A percentile compares a stretch with the other conserved stretches of the same genome.
Evolutionary conservation across 2,888 invertebrate species (phyloP).

Genomic region (Cancer borealis): DNA sequence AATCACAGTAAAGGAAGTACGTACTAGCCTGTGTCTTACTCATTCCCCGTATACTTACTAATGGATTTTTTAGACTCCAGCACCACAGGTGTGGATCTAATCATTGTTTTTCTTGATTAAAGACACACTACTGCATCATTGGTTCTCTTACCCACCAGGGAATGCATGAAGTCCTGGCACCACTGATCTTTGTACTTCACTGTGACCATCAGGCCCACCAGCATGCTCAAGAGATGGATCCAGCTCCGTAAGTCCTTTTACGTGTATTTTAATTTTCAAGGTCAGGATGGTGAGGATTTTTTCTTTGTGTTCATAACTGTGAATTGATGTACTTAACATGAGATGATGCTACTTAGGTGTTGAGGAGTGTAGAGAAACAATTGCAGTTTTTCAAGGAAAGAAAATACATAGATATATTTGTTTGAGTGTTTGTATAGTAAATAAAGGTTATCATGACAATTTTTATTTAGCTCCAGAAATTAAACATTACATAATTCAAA

Average conservation of each 20-base stretch:
- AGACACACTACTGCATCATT: neutral
- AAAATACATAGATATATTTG: no score
- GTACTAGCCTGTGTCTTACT: neutral
- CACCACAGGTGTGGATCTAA: neutral
- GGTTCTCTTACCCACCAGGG: constrained; percentile 81
- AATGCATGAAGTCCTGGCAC: constrained; percentile 93
- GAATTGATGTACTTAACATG: no score
- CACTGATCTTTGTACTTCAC: constrained; percentile 88
- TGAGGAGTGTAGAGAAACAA: no score
- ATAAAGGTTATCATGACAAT: no score
- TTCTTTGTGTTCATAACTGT: neutral
- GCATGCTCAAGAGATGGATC: constrained; percentile 83
- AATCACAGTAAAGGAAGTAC: neutral
- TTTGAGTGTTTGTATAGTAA: no score
- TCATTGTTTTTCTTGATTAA: neutral
- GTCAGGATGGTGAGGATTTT: neutral
- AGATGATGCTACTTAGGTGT: no score
- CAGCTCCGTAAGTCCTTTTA: constrained; percentile 67
- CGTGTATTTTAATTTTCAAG: neutral
- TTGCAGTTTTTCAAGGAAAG: no score
- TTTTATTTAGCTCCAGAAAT: no score
- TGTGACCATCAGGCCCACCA: constrained; percentile 87
- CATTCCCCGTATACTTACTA: no score
- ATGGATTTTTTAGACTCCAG: neutral
- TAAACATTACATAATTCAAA: no score